A percentile compares a stretch with the other conserved stretches of the same genome.
Conservation (phyloP, 2,797 vertebrate genomes). For the Melanotaenia maccullochi region DNA sequence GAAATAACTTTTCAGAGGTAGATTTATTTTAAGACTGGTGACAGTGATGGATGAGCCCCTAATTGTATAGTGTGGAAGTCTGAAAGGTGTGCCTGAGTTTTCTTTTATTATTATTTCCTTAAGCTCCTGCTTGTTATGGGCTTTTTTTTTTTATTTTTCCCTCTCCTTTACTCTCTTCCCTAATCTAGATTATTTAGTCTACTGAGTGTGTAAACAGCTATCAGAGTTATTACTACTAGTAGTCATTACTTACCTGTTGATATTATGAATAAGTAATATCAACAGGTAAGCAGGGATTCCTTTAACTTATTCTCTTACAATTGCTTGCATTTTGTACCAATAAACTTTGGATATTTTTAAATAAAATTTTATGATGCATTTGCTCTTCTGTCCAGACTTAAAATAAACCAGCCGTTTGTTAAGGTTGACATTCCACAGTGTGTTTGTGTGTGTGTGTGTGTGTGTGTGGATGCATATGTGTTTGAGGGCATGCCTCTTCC, state of each 20-base stretch:
- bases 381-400: slow-evolving; percentile 49
- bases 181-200: no score
- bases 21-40: background rate
- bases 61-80: slow-evolving; percentile 18
- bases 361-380: slow-evolving; percentile 38
- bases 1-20: no score
- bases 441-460: slow-evolving; percentile 25
- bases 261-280: background rate
- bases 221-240: background rate
- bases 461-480: slow-evolving; percentile 22
- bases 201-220: background rate
- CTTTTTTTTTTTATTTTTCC: background rate
- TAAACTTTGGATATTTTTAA: slow-evolving; percentile 15
- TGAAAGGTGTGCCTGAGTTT: background rate
- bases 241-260: no score
- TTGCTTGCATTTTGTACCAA: slow-evolving; percentile 1
- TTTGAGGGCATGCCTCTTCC: slow-evolving; percentile 53
- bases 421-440: slow-evolving; percentile 53
- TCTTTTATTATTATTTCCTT: background rate
- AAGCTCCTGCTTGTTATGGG: background rate
- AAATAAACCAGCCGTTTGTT: slow-evolving; percentile 67
- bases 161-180: no score
- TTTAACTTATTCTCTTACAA: background rate
- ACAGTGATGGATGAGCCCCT: slow-evolving; percentile 5
- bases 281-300: background rate